phyloP scores from a whole-genome alignment of 1,140 invertebrate genomes.

The Whitmania pigra region DNA sequence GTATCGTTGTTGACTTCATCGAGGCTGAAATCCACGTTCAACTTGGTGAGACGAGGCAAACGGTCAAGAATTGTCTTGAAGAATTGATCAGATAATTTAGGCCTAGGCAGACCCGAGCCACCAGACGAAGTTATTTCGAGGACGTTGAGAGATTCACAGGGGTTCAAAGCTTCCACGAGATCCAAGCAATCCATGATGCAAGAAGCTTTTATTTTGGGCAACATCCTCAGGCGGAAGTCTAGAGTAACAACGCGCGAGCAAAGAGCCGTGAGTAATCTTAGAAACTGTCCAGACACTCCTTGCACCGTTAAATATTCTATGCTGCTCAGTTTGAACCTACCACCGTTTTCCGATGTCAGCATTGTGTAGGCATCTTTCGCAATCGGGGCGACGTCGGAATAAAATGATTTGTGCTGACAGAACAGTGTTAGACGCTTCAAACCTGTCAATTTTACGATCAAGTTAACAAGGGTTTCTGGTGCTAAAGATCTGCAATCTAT shows the following conservation, averaged over 20 bases:
- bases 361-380: conserved; percentile 15
- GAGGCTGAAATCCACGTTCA: not conserved
- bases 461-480: conserved; percentile 11
- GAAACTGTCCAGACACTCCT: conserved; percentile 14
- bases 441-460: conserved; percentile 3
- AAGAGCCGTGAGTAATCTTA: conserved; percentile 13
- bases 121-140: not conserved
- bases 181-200: not conserved
- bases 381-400: conserved; percentile 11
- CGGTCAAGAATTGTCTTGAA: not conserved
- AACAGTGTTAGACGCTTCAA: conserved; percentile 7
- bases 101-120: not conserved
- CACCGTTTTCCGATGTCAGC: conserved; percentile 2
- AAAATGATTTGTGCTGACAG: conserved; percentile 17
- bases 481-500: conserved; percentile 13
- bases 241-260: conserved; percentile 5
- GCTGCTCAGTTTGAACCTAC: conserved; percentile 12
- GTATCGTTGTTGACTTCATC: not conserved
- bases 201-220: not conserved
- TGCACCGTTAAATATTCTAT: conserved; percentile 10
- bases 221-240: not conserved
- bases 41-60: not conserved
- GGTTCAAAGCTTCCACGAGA: not conserved
- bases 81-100: not conserved
- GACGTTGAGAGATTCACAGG: conserved; percentile 6